These are phyloP conservation scores for Hafferia zeledoni DNA, from an alignment of 2,797 vertebrate species.

Conservation along the genomic window DNA sequence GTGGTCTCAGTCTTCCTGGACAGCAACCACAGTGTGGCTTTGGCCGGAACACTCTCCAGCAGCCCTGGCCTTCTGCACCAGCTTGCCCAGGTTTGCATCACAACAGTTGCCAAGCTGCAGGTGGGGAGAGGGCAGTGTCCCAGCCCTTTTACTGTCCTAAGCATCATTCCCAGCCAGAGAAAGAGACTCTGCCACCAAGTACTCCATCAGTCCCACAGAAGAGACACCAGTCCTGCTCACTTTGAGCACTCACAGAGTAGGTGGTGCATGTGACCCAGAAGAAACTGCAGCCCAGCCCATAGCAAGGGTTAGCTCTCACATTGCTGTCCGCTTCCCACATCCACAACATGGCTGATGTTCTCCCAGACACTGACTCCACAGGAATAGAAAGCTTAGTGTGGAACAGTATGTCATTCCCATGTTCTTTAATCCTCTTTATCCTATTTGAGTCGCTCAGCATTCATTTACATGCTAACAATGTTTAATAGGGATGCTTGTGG, in stretches of 20 bases:
- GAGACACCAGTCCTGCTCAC: not conserved
- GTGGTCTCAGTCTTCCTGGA: not conserved
- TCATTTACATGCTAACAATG: not conserved
- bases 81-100: not conserved
- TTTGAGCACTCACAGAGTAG: not conserved
- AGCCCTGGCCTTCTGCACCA: not conserved
- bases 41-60: not conserved
- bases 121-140: fast-evolving
- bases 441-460: not conserved
- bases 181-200: not conserved
- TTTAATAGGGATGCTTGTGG: not conserved
- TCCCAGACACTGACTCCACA: not conserved
- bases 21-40: not conserved
- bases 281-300: not conserved
- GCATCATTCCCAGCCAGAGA: not conserved
- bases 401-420: not conserved
- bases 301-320: not conserved
- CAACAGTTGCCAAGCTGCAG: not conserved
- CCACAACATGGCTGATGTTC: not conserved
- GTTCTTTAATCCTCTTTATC: not conserved
- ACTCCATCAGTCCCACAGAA: fast-evolving
- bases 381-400: not conserved
- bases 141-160: not conserved
- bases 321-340: fast-evolving
- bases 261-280: not conserved